Base-by-base conservation (phyloP, 2,888 invertebrate species). In the Erebia ligea region DNA sequence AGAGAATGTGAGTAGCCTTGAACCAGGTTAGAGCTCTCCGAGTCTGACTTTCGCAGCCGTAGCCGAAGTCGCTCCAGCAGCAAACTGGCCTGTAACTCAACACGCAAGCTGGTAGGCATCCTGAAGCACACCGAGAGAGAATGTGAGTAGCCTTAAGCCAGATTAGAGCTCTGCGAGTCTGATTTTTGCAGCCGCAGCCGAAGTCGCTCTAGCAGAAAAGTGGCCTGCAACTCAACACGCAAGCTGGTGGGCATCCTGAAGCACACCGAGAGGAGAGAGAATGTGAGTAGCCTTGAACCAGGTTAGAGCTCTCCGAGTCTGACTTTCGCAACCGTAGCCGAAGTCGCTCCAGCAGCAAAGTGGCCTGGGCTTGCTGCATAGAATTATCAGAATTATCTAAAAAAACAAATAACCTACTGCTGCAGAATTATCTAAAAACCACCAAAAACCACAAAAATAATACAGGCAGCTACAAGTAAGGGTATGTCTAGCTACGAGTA, bases 181-280 rank as follows among this genome's bases (percentile, higher is more conserved):
- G 42, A 42, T 11, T 42, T 42, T 42, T 11, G 42, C 42, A 42
- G 42, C 42, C 42, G 42, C 11, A 42, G 42, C 10, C 42, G 42
- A 1, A 42, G 42, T 42, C 8, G 42, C 1, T 10, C 1, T 42
- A 42, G 10, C 8, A 42, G 42, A 8, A 42, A 42, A 19, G 73
- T 74, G 2, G 15, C 52, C n/a, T 40, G n/a, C 6, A 34, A 34
- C 34, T 59, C 74, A 3, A 79, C 78, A 58, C 76, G 80, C 58
- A 86, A 82, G 65, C 78, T 88, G 9, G 82, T 81, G 0, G 88
- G 88, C 0, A 88, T 88, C 1, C 80, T 88, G 69, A 88, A 88
- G 74, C 82, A 85, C 42, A 77, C 76, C 5, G 83, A 84, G 0
- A 64, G 9, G 82, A 81, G 0, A 73, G 74, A 66, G n/a, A 19